Percentiles rank a stretch among this genome's conserved stretches.
Conservation (phyloP, 2,888 invertebrate species). For the Penaeus monodon region DNA sequence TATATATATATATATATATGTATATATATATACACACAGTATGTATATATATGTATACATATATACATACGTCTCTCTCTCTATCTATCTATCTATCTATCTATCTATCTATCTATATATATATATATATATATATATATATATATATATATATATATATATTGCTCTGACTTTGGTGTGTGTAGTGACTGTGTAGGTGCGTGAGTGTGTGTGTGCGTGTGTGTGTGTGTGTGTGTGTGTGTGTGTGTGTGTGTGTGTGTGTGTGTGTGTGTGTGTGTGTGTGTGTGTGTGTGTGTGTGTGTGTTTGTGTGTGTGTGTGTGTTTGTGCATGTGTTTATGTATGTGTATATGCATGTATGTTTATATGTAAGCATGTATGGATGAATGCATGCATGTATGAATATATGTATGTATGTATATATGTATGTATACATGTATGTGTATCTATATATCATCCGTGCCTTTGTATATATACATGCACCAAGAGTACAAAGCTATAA, state of each 20-base stretch:
- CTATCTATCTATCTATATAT: too few species aligned
- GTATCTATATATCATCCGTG: neutral
- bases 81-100: too few species aligned
- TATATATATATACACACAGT: neutral
- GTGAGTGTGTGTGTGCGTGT: neutral
- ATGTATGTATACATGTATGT: neutral
- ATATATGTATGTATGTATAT: constrained; percentile 1
- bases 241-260: neutral
- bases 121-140: neutral
- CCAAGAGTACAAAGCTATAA: too few species aligned
- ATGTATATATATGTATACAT: neutral
- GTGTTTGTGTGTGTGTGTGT: neutral
- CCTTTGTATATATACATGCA: neutral
- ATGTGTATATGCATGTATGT: neutral
- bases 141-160: neutral
- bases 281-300: too few species aligned
- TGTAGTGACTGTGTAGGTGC: neutral
- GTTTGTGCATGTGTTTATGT: neutral
- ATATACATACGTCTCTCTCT: too few species aligned
- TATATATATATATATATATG: constrained; percentile 1
- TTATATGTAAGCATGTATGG: neutral
- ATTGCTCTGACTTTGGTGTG: neutral
- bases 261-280: neutral
- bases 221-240: neutral
- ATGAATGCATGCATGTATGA: neutral